Base-by-base conservation (phyloP, 64 coral and sea anemone species). In the Orbicella faveolata region DNA sequence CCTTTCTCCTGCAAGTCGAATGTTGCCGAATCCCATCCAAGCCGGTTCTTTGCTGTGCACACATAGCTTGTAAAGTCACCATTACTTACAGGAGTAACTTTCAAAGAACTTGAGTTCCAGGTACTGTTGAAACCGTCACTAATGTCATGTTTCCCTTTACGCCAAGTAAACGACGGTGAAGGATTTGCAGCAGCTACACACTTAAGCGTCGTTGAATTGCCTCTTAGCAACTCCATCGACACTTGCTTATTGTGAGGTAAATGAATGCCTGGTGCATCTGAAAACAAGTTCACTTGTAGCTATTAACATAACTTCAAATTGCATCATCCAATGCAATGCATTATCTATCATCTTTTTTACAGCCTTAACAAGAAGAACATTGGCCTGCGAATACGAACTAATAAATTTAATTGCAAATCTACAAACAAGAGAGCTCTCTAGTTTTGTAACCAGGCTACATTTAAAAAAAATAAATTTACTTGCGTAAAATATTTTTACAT, bases 181-280 rank as follows among this genome's bases (percentile, higher is more conserved):
- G 82, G 82, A 85, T 85, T 85, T 72, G 63, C 82, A 52, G 44
- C 63, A 30, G 65, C 82, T 52, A 52, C 36, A 52, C 82, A 85
- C 65, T 9, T 70, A 0, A 83, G 65, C 21, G 63, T 85, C 25
- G 8, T 52, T 2, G 18, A 21, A 6, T 16, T 70, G 30, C 65
- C 39, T 52, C 41, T 72, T 23, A 26, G 9, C 57, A 81, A 55
- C 17, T 81, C 26, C 3, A 33, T 14, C 19, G 55, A 63, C 17
- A 18, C 82, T 73, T 85, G 36, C 11, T 70, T 53, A 13, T 11
- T 23, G 15, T 10, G 10, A 25, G 67, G 20, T 23, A 23, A 25
- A 52, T 52, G 63, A 30, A 85, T 85, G 19, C 41, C 72, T 15
- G 82, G 82, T 72, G 36, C 39, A 85, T 72, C 82, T 85, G 39